phyloP scores from a whole-genome alignment of 1,140 invertebrate species.

The Danaus plexippus region DNA sequence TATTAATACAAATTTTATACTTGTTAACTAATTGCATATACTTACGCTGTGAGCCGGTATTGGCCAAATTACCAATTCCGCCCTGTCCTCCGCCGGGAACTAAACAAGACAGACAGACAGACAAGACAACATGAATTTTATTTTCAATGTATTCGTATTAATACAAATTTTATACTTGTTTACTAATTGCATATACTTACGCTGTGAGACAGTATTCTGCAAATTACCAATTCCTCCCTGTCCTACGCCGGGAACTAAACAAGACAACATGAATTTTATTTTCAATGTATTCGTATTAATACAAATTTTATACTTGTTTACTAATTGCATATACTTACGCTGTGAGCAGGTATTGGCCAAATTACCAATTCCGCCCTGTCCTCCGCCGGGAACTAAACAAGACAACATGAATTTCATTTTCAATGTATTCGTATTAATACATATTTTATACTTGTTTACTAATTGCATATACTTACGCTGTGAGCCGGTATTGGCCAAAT shows the following conservation, averaged over 20 bases:
- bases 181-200: conserved; percentile 1
- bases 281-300: neutral
- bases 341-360: neutral
- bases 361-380: neutral
- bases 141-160: neutral
- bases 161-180: neutral
- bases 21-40: neutral
- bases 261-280: too few species aligned
- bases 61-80: neutral
- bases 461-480: too few species aligned
- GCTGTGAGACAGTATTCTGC: neutral
- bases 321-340: conserved; percentile 1
- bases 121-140: too few species aligned
- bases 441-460: too few species aligned
- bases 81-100: too few species aligned
- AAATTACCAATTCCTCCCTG: neutral
- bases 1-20: conserved; percentile 3
- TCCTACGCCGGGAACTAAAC: too few species aligned
- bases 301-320: neutral
- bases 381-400: neutral
- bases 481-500: too few species aligned
- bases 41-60: neutral
- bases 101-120: too few species aligned
- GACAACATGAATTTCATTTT: too few species aligned
- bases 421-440: too few species aligned